Conservation (phyloP, 2,797 vertebrate species). For the Micrastur ruficollis region DNA sequence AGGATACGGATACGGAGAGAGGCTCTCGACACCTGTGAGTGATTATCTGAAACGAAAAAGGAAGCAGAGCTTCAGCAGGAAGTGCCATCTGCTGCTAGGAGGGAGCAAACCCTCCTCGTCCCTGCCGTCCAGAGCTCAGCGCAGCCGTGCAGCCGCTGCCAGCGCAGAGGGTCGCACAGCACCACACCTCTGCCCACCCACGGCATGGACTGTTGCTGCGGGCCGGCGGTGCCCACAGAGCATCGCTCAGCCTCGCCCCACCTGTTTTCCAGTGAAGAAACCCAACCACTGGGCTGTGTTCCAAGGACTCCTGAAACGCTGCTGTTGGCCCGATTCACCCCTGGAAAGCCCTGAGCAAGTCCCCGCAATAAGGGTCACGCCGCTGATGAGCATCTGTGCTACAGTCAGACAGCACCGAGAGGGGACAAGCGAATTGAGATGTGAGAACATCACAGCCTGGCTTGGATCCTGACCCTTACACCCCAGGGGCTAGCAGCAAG, state of each 20-base stretch:
- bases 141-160: fast-evolving
- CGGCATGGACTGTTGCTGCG: fast-evolving
- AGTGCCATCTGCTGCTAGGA: neutral
- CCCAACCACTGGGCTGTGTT: neutral
- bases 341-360: neutral
- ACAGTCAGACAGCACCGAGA: neutral
- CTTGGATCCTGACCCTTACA: too few relatives aligned
- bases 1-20: constrained; percentile 92
- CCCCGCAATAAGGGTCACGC: neutral
- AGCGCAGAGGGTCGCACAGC: neutral
- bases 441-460: neutral
- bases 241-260: neutral
- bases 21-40: constrained; percentile 84
- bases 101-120: neutral
- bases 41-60: constrained; percentile 82
- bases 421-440: neutral
- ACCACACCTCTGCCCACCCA: fast-evolving
- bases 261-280: neutral
- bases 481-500: neutral
- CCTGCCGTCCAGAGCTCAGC: neutral
- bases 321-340: neutral
- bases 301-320: neutral
- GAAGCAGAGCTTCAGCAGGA: neutral
- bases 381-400: too few relatives aligned
- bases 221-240: neutral